Evolutionary conservation across 2,797 vertebrate species (phyloP).

Genomic region (Melanotaenia boesemani): DNA sequence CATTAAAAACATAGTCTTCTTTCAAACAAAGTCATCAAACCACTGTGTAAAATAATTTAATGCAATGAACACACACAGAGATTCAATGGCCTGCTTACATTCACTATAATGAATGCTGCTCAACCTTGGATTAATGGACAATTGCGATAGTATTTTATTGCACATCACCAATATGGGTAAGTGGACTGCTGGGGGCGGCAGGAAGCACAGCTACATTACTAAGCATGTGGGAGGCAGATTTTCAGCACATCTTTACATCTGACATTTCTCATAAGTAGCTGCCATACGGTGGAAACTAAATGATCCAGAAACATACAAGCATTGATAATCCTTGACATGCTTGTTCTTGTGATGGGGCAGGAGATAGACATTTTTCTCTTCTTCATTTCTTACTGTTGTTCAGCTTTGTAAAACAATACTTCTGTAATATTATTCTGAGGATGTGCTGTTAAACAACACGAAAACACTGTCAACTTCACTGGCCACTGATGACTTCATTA

Average conservation of each 20-base stretch:
- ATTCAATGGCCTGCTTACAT: conserved; percentile 56
- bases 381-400: conserved; percentile 17
- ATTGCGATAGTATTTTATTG: conserved; percentile 73
- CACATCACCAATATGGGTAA: conserved; percentile 69
- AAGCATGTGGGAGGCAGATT: conserved; percentile 33
- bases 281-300: conserved; percentile 43
- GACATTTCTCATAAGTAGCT: conserved; percentile 35
- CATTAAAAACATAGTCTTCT: conserved; percentile 43
- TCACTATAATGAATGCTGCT: conserved; percentile 73
- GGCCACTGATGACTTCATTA: conserved; percentile 68
- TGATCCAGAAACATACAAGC: conserved; percentile 45
- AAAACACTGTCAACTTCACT: conserved; percentile 64
- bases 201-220: conserved; percentile 23
- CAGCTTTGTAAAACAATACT: conserved; percentile 8
- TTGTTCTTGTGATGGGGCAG: conserved; percentile 21
- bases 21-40: conserved; percentile 66
- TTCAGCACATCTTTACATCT: conserved; percentile 20
- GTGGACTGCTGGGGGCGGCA: conserved; percentile 44
- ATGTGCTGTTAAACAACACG: conserved; percentile 57
- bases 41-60: conserved; percentile 60
- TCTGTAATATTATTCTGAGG: conserved; percentile 53
- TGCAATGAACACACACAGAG: conserved; percentile 36
- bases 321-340: conserved; percentile 60
- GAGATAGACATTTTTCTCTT: conserved; percentile 28
- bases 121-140: conserved; percentile 79